These are phyloP conservation scores for Imbricaverruca yamaguchii DNA, from an alignment of 2,888 invertebrate genomes.

Conservation along the genomic window DNA sequence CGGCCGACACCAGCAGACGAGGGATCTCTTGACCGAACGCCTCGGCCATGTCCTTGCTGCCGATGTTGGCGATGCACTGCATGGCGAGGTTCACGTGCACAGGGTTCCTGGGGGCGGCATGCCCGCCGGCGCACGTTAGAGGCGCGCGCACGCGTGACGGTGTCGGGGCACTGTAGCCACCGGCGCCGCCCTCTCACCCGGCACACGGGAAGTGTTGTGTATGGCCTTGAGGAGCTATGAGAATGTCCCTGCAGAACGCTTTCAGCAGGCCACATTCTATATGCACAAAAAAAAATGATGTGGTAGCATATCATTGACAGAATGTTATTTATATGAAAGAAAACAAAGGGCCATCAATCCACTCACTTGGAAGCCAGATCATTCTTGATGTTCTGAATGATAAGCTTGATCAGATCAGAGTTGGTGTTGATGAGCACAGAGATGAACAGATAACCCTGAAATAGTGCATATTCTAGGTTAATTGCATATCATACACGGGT, in stretches of 20 bases:
- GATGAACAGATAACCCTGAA: constrained; percentile 95
- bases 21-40: constrained; percentile 98
- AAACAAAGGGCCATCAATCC: too few relatives aligned
- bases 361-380: constrained; percentile 73
- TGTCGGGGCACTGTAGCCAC: too few relatives aligned
- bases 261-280: too few relatives aligned
- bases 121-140: not conserved
- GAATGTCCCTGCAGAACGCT: too few relatives aligned
- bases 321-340: too few relatives aligned
- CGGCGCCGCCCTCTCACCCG: too few relatives aligned
- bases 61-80: constrained; percentile 99
- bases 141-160: too few relatives aligned
- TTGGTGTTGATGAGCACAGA: constrained; percentile 98
- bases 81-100: constrained; percentile 97
- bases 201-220: too few relatives aligned
- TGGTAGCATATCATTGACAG: too few relatives aligned
- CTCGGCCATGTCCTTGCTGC: constrained; percentile 99
- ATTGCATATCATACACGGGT: too few relatives aligned
- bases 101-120: constrained; percentile 58
- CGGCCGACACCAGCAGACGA: constrained; percentile 94
- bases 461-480: not conserved
- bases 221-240: too few relatives aligned
- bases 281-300: too few relatives aligned
- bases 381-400: constrained; percentile 98
- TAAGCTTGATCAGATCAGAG: constrained; percentile 96